These are phyloP conservation scores for Loriculus beryllinus DNA, from an alignment of 2,797 vertebrate genomes.

Conservation along the genomic window DNA sequence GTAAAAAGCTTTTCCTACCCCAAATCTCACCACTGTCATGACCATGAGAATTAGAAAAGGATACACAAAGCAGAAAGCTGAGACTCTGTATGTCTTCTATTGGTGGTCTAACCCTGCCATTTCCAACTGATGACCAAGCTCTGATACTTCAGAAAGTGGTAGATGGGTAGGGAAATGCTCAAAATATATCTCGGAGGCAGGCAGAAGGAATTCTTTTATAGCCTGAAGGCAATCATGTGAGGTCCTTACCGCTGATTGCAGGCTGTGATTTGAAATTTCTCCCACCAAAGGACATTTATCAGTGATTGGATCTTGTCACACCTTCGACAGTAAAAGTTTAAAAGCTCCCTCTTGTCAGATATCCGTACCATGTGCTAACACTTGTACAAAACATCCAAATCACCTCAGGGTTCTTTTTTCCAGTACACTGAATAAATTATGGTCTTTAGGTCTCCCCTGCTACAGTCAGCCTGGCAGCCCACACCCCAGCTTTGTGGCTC, in stretches of 20 bases:
- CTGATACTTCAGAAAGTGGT: background rate
- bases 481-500: background rate
- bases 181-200: background rate
- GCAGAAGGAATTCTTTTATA: constrained; percentile 19
- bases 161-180: background rate
- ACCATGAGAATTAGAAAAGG: background rate
- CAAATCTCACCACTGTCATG: background rate
- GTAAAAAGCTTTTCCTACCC: background rate
- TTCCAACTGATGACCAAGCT: background rate
- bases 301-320: background rate
- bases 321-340: background rate
- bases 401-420: background rate
- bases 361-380: background rate
- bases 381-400: background rate
- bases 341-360: background rate
- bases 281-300: background rate
- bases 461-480: background rate
- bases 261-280: background rate
- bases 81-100: background rate
- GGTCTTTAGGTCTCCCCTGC: background rate
- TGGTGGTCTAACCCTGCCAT: background rate
- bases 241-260: background rate
- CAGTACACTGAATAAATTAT: background rate
- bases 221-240: background rate
- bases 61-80: background rate